Base-by-base conservation (phyloP, 2,797 vertebrate species). In the Bovichtus diacanthus region DNA sequence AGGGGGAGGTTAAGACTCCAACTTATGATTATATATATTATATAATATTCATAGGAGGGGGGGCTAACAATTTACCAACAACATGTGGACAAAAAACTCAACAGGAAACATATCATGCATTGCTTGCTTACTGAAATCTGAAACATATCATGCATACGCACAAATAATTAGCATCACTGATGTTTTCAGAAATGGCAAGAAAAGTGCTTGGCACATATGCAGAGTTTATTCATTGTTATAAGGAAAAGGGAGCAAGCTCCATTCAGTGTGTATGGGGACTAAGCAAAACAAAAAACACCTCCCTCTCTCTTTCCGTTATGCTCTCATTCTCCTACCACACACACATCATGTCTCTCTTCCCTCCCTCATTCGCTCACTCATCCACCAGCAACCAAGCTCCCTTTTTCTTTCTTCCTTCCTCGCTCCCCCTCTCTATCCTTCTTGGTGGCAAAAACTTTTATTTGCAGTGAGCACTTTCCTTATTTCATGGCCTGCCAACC, bases 401-500 rank as follows among this genome's bases (percentile, higher is more conserved):
- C 41, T 19, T 61, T 25, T 56, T 46, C 66, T 43, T 31, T 47
- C 29, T 29, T 43, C 41, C 21, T 18, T 25, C 43, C 71, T 3
- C 59, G 47, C 66, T 62, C 16, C 49, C 13, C 23, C 18, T 23
- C 60, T 80, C 47, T 25, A n/a, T 58, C 62, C 56, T 60, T 70
- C 65, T 55, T 66, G 53, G 54, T 88, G 84, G 80, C 60, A 58
- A 81, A 85, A 90, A 87, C 80, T 90, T 93, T 89, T 92, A 88
- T 91, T 92, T 87, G 73, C 74, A 64, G 61, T 29, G 78, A 91
- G 84, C 86, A 87, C 79, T 93, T 90, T 90, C 78, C 92, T 84
- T 92, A 93, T 95, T 94, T 95, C 93, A 94, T 92, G 93, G 88
- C 91, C 90, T 88, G 92, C 90, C 94, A 91, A 88, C 85, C 86